Evolutionary conservation across 2,113 vertebrate genomes (phyloP).

Genomic region (Antidorcas marsupialis): DNA sequence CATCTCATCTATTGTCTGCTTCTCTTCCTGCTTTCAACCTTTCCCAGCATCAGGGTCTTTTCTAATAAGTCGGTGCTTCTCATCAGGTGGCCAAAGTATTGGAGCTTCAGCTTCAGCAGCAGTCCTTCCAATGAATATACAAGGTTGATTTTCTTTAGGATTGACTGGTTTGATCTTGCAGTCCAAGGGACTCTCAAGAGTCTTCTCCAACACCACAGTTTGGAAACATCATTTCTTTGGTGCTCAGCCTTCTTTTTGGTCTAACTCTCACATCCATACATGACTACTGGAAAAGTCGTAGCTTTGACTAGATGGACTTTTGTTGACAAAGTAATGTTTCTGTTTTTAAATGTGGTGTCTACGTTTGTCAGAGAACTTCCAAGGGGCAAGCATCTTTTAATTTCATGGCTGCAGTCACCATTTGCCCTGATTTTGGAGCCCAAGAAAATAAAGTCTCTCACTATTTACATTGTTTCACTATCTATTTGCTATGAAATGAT

Average conservation of each 20-base stretch:
- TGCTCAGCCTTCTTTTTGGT: not conserved
- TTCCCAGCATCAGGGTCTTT: not conserved
- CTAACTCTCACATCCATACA: not conserved
- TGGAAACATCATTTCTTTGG: not conserved
- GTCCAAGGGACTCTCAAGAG: not conserved
- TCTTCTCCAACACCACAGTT: not conserved
- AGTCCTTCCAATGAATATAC: not conserved
- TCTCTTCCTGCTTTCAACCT: not conserved
- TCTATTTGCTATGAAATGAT: not conserved
- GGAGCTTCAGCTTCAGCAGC: not conserved
- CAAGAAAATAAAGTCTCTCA: not conserved
- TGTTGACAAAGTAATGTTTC: not conserved
- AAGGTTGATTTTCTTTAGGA: not conserved
- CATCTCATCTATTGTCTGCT: not conserved
- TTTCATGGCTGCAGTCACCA: not conserved
- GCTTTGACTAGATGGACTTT: not conserved
- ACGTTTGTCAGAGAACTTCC: not conserved
- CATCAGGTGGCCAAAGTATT: not conserved
- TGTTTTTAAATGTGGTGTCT: not conserved
- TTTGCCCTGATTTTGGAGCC: not conserved
- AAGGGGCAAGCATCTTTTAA: not conserved
- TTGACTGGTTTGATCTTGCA: not conserved
- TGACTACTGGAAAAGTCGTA: not conserved
- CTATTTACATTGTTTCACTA: not conserved
- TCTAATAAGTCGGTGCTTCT: fast-evolving